Conservation (phyloP, 2,113 vertebrate genomes). For the Hystrix cristata region DNA sequence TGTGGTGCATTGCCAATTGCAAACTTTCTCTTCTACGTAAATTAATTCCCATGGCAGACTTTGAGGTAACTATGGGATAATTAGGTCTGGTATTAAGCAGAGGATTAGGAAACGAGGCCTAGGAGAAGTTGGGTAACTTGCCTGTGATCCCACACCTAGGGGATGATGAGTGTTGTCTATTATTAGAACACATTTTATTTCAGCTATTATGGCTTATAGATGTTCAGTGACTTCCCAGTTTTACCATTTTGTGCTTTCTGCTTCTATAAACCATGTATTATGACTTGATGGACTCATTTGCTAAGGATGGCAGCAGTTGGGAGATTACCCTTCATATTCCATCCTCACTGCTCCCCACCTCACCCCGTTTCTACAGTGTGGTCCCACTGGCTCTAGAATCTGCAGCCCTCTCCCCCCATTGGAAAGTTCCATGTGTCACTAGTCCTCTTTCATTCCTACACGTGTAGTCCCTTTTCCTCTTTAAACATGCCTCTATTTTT, state of each 20-base stretch:
- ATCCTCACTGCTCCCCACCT: neutral
- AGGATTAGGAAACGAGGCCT: constrained; percentile 40
- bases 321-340: neutral
- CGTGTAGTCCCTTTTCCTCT: constrained; percentile 3
- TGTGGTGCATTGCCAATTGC: neutral
- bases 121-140: constrained; percentile 38
- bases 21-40: constrained; percentile 33
- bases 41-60: constrained; percentile 24
- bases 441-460: neutral
- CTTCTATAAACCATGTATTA: constrained; percentile 8
- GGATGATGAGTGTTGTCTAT: neutral
- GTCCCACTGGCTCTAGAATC: neutral
- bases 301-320: constrained; percentile 36
- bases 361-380: constrained; percentile 33
- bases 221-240: neutral
- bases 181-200: constrained; percentile 46
- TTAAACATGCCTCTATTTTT: constrained; percentile 17
- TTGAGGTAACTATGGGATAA: constrained; percentile 20
- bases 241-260: constrained; percentile 63
- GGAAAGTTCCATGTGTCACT: neutral
- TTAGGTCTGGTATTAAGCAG: constrained; percentile 35
- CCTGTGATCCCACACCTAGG: neutral
- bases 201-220: neutral
- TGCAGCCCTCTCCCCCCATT: neutral
- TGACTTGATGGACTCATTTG: constrained; percentile 16